Evolutionary conservation across 2,888 invertebrate genomes (phyloP).

Genomic region (Oscheius onirici): DNA sequence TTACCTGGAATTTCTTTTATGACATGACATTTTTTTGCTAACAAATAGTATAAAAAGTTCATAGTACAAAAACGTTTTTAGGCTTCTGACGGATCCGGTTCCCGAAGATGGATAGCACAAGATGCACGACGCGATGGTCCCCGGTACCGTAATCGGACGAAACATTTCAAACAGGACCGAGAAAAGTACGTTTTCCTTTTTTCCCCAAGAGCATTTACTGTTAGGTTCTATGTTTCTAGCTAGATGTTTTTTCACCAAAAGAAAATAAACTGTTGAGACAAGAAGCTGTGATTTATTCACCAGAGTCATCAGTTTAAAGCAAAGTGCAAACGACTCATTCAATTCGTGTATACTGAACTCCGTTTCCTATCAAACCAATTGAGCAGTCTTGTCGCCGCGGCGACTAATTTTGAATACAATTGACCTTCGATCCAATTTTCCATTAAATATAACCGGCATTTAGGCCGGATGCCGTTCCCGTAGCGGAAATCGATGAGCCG

Average conservation of each 20-base stretch:
- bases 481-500: slow-evolving; percentile 12
- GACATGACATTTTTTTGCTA: no score
- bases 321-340: background rate
- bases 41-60: no score
- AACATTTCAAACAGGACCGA: background rate
- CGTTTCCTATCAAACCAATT: background rate
- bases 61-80: no score
- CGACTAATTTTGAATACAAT: slow-evolving; percentile 12
- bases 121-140: slow-evolving; percentile 6
- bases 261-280: no score
- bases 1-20: no score
- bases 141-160: slow-evolving; percentile 23
- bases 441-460: background rate
- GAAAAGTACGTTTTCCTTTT: background rate
- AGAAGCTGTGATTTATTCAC: no score
- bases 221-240: no score
- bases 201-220: no score
- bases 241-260: no score
- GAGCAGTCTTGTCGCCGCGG: background rate
- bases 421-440: slow-evolving; percentile 2
- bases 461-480: background rate
- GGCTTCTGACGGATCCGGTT: background rate
- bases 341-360: background rate
- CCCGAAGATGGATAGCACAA: slow-evolving; percentile 18
- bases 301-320: no score